These are phyloP conservation scores for Rhopalosiphum nymphaeae DNA, from an alignment of 2,888 invertebrate genomes.

Conservation along the genomic window DNA sequence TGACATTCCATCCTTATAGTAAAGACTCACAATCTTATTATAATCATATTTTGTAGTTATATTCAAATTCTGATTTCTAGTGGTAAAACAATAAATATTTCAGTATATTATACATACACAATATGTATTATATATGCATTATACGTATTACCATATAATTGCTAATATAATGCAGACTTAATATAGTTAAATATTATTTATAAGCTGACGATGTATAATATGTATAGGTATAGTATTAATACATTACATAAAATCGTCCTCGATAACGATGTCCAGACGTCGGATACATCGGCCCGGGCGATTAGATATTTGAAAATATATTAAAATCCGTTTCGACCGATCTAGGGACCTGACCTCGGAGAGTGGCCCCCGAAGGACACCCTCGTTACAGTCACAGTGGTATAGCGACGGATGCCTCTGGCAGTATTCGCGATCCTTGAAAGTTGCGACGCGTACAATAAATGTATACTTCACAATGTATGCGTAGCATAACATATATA, in stretches of 20 bases:
- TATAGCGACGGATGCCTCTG: not conserved
- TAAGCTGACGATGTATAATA: not conserved
- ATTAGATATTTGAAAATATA: not conserved
- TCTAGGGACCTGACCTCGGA: not conserved
- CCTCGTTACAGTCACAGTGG: not conserved
- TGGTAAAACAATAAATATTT: not conserved
- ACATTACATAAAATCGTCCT: not conserved
- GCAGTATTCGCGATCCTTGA: not conserved
- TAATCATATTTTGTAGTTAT: not conserved
- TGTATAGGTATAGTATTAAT: too few species aligned
- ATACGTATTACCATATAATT: not conserved
- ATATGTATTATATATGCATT: not conserved
- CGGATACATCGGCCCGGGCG: not conserved
- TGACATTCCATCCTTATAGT: too few species aligned
- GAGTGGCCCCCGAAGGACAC: not conserved
- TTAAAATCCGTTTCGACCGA: constrained; percentile 1
- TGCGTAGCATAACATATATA: not conserved
- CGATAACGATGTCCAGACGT: not conserved
- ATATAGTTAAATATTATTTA: not conserved
- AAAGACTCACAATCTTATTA: not conserved
- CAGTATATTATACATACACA: not conserved
- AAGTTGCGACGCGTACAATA: not conserved
- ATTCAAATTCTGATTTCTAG: not conserved
- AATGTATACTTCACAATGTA: not conserved
- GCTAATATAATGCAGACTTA: not conserved